These are phyloP conservation scores for Herminia tarsipennalis DNA, from an alignment of 2,888 invertebrate species.

Conservation along the genomic window DNA sequence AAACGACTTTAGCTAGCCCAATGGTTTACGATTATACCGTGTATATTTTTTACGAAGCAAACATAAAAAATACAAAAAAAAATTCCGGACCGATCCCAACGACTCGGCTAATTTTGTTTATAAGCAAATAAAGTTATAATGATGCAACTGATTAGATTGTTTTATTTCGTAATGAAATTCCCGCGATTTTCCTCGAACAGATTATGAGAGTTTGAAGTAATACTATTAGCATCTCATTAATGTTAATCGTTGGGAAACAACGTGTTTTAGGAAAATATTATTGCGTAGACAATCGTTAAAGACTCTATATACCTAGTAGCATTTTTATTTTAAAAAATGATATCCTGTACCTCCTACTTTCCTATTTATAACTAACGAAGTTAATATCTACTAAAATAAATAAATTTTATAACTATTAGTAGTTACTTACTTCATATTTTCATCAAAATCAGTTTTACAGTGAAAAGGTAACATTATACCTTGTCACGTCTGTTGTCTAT, in stretches of 20 bases:
- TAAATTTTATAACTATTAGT: too few relatives aligned
- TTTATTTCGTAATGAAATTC: constrained; percentile 33
- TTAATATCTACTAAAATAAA: too few relatives aligned
- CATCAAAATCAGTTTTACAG: too few relatives aligned
- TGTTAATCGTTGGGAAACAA: neutral
- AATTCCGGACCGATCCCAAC: constrained; percentile 61
- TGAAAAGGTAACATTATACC: too few relatives aligned
- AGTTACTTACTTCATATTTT: too few relatives aligned
- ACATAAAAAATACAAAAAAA: constrained; percentile 56
- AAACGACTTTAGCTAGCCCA: constrained; percentile 38
- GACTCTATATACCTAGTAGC: too few relatives aligned
- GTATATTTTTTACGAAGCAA: constrained; percentile 56
- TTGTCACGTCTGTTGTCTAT: too few relatives aligned
- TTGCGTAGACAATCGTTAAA: neutral
- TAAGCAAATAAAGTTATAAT: constrained; percentile 57
- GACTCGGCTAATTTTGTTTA: constrained; percentile 59
- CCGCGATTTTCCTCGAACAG: neutral
- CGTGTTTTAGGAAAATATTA: neutral
- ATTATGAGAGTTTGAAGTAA: neutral
- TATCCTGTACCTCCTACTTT: too few relatives aligned
- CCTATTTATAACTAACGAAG: too few relatives aligned
- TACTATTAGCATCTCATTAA: constrained; percentile 6
- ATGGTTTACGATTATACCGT: constrained; percentile 47
- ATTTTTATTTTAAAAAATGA: too few relatives aligned
- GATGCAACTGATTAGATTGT: constrained; percentile 37